Evolutionary conservation across 64 coral and sea anemone genomes (phyloP), one percentile per base, ranked within the genome.

Genomic region (Actinia equina): DNA sequence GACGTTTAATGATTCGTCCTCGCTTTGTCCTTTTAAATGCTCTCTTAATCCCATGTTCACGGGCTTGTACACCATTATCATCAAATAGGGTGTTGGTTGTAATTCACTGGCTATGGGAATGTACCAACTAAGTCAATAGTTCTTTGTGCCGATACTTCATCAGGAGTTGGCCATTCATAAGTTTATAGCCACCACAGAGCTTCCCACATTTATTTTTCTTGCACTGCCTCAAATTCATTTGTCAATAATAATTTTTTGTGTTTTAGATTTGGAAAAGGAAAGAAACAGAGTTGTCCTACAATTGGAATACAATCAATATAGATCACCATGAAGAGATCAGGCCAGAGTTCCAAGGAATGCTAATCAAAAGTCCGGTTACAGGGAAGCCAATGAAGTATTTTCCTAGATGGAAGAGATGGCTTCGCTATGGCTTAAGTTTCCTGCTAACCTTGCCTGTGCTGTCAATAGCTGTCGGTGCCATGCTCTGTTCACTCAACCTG

Each of bases 361-460:
- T 95, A 43, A 90, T 85, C n/a, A 86, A 84, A 45, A 99, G 97
- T 84, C 97, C 93, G 17, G 77, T 99, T 71, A 99, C 97, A 65
- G 97, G 93, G 20, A 95, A 93, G 85, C 91, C 93, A 30, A 89
- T 95, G 45, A 99, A 95, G 58, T 99, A 99, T 59, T 99, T 95
- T 60, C 97, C 97, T 44, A 81, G 91, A 26, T 99, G 97, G 97
- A 95, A 94, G 59, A 92, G 97, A 70, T 99, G 93, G 93, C 88
- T 99, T 70, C 85, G 97, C 19, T 95, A 95, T 95, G 93, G 87
- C 11, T 77, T 99, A 30, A 99, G 97, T 81, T 89, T 99, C 81
- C 7, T 99, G 10, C 61, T 99, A 26, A 99, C 97, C 1, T 63
- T 99, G 23, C 97, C 97, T 9, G 82, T 99, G 10, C 82, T 99